Base-by-base conservation (phyloP, 2,113 vertebrate genomes). In the Tenebrosternarchus preto region DNA sequence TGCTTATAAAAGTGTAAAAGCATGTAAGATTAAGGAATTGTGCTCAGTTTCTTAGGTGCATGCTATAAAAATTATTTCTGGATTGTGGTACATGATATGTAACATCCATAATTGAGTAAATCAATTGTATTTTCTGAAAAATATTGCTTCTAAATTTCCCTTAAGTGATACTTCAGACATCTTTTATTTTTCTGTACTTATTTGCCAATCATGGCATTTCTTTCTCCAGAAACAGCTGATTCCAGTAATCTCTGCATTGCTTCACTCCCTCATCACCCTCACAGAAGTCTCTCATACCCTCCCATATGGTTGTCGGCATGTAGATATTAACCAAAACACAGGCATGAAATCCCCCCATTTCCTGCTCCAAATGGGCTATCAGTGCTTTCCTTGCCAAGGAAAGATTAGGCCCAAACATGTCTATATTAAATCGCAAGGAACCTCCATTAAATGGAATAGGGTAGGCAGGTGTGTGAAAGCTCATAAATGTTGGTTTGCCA, bases 181-280 rank as follows among this genome's bases (percentile, higher is more conserved):
- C 36, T 7, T 2, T 19, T n/a, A 19, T 20, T 70, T 39, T 69
- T 55, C 19, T 60, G 17, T 1, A 3, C 16, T 16, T 11, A 5
- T 31, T 17, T 7, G 12, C 29, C 17, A 24, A 16, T 69, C 24
- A 69, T 81, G 24, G 64, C 2, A 86, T 20, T 25, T 78, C 67
- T 27, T 46, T 77, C 61, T 89, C 88, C 63, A 89, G 43, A 31
- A 85, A 60, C 24, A 86, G 9, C 73, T 89, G 87, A 60, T 87
- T 79, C 81, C 79, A 76, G 33, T 31, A 81, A 22, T 33, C 5
- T 11, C 2, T 43, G 2, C 6, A 53, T 67, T 61, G 78, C 61
- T n/a, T 66, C 60, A 85, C 81, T 20, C 69, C 76, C 1, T 25
- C 64, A 55, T 76, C 1, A 0, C 79, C 72, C 22, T 85, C 73